Evolutionary conservation across 2,113 vertebrate genomes (phyloP), one percentile per base, ranked within the genome.

Genomic region (Rutilus rutilus): DNA sequence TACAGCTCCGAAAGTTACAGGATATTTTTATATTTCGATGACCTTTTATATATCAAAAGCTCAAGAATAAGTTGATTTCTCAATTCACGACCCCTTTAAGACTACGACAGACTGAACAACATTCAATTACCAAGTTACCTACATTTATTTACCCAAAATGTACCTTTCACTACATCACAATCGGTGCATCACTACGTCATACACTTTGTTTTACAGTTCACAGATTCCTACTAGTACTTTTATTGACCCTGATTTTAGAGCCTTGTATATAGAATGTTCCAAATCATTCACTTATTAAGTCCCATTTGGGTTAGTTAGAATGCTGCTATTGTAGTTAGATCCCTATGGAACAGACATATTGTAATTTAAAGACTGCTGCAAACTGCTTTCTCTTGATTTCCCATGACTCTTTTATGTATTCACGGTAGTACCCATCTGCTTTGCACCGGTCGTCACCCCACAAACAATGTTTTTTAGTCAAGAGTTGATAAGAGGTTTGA

Each of bases 401-500:
- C 45, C 45, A 69, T 27, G 8, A 6, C 39, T 65, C n/a, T 21
- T 60, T 83, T 36, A 73, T 83, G n/a, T 42, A 83, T 74, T 83
- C 52, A 59, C 30, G 19, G 14, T 14, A 3, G n/a, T 57, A 27
- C 54, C 30, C 21, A 30, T 23, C 27, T 65, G 27, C n/a, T 67
- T 69, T 47, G 21, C 30, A 33, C 39, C 17, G 23, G 79, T 36
- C 19, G 30, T 69, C 30, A 73, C 21, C 36, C 36, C 36, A 71
- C 36, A 82, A 47, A 69, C 19, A 45, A 54, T 23, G 45, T 23
- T 23, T 52, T 57, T 69, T n/a, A 73, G 67, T 73, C 30, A 82
- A 52, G 33, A 57, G 33, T 23, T 67, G 80, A 82, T 83, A n/a
- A n/a, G 33, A 79, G 54, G 33, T 79, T 79, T 79, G 47, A 59